Percentiles rank a stretch among this genome's conserved stretches.
Evolutionary conservation across 2,888 invertebrate genomes (phyloP).

Genomic region (Amaurobius ferox): DNA sequence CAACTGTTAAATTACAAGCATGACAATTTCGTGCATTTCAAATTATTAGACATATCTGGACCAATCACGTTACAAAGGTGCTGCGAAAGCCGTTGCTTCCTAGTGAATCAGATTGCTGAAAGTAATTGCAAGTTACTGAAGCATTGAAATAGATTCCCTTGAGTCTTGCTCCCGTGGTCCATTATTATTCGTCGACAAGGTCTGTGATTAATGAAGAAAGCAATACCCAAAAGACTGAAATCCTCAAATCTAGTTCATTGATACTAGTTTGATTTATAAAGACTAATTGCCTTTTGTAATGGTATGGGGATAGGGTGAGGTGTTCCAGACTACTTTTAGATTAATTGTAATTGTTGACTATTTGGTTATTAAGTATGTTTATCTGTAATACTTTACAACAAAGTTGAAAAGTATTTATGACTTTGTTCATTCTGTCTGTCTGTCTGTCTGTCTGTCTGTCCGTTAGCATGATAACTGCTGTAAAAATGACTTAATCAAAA

Average conservation of each 20-base stretch:
- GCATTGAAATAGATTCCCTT: conserved; percentile 2
- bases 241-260: background rate
- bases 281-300: background rate
- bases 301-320: too few relatives aligned
- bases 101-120: background rate
- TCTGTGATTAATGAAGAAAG: conserved; percentile 8
- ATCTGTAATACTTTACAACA: too few relatives aligned
- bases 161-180: conserved; percentile 9
- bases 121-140: conserved; percentile 7
- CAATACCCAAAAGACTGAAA: background rate
- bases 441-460: too few relatives aligned
- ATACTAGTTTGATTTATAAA: conserved; percentile 14
- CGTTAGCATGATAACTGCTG: too few relatives aligned
- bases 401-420: too few relatives aligned
- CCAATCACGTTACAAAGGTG: conserved; percentile 5
- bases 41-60: background rate
- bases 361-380: too few relatives aligned
- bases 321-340: too few relatives aligned
- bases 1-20: background rate
- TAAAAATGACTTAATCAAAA: too few relatives aligned
- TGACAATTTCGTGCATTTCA: background rate
- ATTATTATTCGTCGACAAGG: background rate
- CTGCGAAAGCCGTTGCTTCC: background rate
- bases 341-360: too few relatives aligned
- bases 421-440: too few relatives aligned